Conservation (phyloP, 2,113 vertebrate species). For the Dipodomys merriami region DNA sequence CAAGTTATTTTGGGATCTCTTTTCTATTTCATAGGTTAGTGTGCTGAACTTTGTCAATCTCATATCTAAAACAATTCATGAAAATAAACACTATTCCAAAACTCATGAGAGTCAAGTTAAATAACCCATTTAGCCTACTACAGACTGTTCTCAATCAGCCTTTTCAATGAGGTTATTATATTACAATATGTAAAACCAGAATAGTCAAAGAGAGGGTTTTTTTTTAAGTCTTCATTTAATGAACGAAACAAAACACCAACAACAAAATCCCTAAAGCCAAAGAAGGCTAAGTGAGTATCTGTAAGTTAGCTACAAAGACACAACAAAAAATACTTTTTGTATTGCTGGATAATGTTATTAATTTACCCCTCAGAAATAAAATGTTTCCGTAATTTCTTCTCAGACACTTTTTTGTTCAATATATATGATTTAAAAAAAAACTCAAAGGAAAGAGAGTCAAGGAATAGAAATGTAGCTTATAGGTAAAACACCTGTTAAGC, state of each 20-base stretch:
- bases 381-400: neutral
- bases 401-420: neutral
- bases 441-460: neutral
- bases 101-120: neutral
- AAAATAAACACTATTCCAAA: neutral
- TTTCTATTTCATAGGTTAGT: neutral
- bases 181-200: neutral
- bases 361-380: neutral
- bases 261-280: too few species aligned
- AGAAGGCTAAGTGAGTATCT: neutral
- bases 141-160: neutral
- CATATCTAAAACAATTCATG: neutral
- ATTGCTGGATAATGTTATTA: neutral
- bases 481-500: neutral
- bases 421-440: neutral
- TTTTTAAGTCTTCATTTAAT: neutral
- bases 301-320: neutral
- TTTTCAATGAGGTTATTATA: neutral
- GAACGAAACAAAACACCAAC: neutral
- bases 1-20: neutral
- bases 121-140: neutral
- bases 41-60: neutral
- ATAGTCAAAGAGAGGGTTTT: neutral
- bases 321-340: neutral
- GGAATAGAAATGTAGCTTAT: too few species aligned